phyloP scores from a whole-genome alignment of 2,113 vertebrate species.

The Sciurus niger region DNA sequence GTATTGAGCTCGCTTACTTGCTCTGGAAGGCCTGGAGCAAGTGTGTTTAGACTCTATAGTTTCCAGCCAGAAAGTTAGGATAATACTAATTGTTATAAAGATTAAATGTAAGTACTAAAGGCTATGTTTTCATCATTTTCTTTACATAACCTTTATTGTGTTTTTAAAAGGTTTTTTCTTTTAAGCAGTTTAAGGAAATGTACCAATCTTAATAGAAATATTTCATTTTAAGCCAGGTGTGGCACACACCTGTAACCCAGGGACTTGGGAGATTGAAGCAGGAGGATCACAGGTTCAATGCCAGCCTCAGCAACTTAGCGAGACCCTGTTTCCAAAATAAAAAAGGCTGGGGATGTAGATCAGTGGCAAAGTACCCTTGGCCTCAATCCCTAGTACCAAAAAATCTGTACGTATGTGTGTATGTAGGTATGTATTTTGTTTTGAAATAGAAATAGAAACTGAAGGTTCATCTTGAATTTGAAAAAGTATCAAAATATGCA shows the following conservation, averaged over 20 bases:
- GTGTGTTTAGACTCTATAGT: not conserved
- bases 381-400: too few relatives aligned
- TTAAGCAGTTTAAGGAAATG: conserved; percentile 55
- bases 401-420: not conserved
- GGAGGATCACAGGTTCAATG: too few relatives aligned
- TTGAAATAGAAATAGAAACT: conserved; percentile 56
- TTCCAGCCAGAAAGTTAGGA: not conserved
- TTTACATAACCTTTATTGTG: not conserved
- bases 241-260: too few relatives aligned
- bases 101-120: not conserved
- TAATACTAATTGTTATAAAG: not conserved
- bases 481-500: not conserved
- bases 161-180: conserved; percentile 1
- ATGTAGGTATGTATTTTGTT: not conserved
- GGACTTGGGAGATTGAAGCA: too few relatives aligned
- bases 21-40: not conserved
- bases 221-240: not conserved
- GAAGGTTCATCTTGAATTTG: conserved; percentile 29
- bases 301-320: too few relatives aligned
- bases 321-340: not conserved
- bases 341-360: not conserved
- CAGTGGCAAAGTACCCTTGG: too few relatives aligned
- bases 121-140: conserved; percentile 17
- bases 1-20: not conserved
- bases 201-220: not conserved